A percentile compares a stretch with the other conserved stretches of the same genome.
phyloP scores from a whole-genome alignment of 2,113 vertebrate species.

The Zosterops japonicus region DNA sequence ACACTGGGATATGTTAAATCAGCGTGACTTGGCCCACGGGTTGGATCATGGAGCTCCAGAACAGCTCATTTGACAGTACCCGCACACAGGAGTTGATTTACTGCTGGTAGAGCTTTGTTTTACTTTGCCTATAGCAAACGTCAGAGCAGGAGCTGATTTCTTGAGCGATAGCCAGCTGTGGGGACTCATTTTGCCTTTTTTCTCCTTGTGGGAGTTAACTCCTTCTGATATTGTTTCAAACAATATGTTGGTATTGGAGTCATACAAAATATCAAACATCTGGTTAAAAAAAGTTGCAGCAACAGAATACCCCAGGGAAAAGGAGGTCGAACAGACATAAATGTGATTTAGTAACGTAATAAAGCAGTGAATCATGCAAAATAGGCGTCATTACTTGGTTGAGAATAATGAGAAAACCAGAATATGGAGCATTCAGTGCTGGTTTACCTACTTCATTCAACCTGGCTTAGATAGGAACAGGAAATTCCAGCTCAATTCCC shows the following conservation, averaged over 20 bases:
- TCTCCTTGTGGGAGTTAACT: neutral
- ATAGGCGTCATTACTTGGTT: neutral
- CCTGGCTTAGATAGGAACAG: neutral
- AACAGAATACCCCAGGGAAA: neutral
- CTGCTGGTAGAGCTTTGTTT: constrained; percentile 35
- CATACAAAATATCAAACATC: neutral
- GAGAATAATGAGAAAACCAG: neutral
- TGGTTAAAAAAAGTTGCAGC: neutral
- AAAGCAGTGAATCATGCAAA: neutral
- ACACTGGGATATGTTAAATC: neutral
- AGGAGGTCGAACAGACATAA: neutral
- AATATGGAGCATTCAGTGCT: neutral
- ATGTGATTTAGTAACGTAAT: neutral
- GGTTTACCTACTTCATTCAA: neutral
- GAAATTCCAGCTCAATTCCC: neutral
- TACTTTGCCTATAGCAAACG: constrained; percentile 5
- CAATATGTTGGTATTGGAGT: neutral
- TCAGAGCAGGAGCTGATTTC: constrained; percentile 30
- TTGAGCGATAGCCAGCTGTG: neutral
- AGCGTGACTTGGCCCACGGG: neutral
- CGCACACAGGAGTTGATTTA: neutral
- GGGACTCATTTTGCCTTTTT: constrained; percentile 1
- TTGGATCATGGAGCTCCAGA: neutral
- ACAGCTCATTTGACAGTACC: constrained; percentile 14
- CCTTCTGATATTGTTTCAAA: neutral